These are phyloP conservation scores for Cephalopholis sonnerati DNA, from an alignment of 2,113 vertebrate species.

Conservation along the genomic window DNA sequence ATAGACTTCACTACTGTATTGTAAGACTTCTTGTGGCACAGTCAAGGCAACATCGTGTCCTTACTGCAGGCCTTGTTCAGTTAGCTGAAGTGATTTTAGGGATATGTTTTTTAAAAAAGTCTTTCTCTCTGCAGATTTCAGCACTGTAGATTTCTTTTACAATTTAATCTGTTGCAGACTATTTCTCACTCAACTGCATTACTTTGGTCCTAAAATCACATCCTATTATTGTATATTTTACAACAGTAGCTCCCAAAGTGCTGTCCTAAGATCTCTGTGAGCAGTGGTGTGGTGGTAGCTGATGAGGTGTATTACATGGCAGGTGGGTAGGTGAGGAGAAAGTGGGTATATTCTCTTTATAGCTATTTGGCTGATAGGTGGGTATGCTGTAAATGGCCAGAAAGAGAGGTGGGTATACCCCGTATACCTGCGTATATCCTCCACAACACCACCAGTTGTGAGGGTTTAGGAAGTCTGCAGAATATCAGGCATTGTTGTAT, in stretches of 20 bases:
- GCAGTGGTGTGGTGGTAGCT: too few species aligned
- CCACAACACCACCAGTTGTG: too few species aligned
- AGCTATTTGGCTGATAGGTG: too few species aligned
- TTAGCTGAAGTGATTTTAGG: neutral
- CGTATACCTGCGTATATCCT: too few species aligned
- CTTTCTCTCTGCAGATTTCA: neutral
- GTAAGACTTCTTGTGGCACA: neutral
- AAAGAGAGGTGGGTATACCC: too few species aligned
- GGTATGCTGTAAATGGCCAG: too few species aligned
- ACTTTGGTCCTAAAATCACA: conserved; percentile 2
- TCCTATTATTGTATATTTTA: neutral
- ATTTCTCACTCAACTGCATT: neutral
- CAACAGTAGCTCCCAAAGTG: neutral
- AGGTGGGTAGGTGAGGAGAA: too few species aligned
- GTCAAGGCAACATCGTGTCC: neutral
- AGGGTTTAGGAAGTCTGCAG: neutral
- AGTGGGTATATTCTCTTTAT: too few species aligned
- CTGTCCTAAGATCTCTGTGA: neutral
- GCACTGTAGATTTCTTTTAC: neutral
- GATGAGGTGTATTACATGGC: too few species aligned
- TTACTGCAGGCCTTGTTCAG: neutral
- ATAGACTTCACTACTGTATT: neutral
- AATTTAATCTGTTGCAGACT: neutral
- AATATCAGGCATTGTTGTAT: neutral
- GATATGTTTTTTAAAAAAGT: neutral